These are phyloP conservation scores for Hippocampus mohnikei DNA, from an alignment of 2,113 vertebrate species.

Conservation along the genomic window DNA sequence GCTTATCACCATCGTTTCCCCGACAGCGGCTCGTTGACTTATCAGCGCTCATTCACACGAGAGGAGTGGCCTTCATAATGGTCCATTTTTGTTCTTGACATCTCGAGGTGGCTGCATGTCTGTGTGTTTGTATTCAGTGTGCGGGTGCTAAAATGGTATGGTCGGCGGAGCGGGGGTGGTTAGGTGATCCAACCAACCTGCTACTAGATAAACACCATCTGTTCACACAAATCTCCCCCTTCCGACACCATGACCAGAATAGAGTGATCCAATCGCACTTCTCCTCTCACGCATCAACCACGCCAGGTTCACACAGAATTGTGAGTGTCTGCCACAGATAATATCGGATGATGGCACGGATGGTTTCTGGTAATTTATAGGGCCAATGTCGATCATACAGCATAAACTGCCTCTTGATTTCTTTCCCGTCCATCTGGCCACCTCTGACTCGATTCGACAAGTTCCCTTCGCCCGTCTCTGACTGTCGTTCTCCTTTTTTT, in stretches of 20 bases:
- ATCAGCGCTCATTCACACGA: constrained; percentile 65
- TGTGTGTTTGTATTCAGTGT: background rate
- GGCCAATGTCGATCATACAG: constrained; percentile 36
- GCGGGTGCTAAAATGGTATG: constrained; percentile 57
- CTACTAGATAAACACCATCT: constrained; percentile 95
- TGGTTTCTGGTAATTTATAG: constrained; percentile 22
- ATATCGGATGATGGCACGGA: constrained; percentile 47
- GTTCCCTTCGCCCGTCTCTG: constrained; percentile 25
- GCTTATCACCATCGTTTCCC: constrained; percentile 58
- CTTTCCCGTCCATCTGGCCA: background rate
- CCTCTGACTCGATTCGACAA: constrained; percentile 1
- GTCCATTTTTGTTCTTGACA: constrained; percentile 12
- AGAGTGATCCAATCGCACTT: constrained; percentile 73
- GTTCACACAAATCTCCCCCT: constrained; percentile 65
- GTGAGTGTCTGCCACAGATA: constrained; percentile 28
- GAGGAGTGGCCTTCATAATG: constrained; percentile 63
- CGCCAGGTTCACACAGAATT: constrained; percentile 55
- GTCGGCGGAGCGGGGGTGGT: constrained; percentile 63
- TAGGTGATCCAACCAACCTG: constrained; percentile 82
- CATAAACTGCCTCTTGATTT: background rate
- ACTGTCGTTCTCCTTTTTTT: constrained; percentile 3
- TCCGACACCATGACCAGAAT: constrained; percentile 48
- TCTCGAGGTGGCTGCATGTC: background rate
- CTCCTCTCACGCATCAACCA: constrained; percentile 63
- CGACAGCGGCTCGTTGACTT: constrained; percentile 64